A percentile compares a stretch with the other conserved stretches of the same genome.
These are phyloP conservation scores for Antechinus stuartii DNA, from an alignment of 2,113 vertebrate species.

Conservation along the genomic window DNA sequence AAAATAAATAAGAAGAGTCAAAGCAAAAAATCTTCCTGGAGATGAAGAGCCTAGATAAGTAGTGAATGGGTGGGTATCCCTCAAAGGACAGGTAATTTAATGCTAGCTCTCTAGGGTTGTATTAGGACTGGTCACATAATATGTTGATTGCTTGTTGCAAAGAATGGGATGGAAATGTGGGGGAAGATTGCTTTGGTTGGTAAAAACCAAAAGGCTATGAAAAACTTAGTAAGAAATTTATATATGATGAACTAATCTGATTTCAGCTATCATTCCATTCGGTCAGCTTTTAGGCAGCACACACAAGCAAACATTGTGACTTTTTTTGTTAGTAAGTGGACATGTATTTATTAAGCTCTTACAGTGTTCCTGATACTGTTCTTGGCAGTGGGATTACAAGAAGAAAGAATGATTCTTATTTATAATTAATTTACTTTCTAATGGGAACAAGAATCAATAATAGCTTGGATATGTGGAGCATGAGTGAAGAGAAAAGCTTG, in stretches of 20 bases:
- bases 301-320: background rate
- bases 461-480: background rate
- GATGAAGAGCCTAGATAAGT: conserved; percentile 49
- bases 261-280: conserved; percentile 15
- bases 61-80: conserved; percentile 25
- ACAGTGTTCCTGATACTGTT: background rate
- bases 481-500: background rate
- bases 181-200: conserved; percentile 52
- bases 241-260: conserved; percentile 48
- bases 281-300: conserved; percentile 8
- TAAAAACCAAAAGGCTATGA: conserved; percentile 47
- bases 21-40: conserved; percentile 48
- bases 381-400: background rate
- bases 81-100: conserved; percentile 35
- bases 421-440: background rate
- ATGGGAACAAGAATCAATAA: background rate
- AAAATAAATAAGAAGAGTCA: conserved; percentile 49
- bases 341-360: conserved; percentile 1
- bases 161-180: conserved; percentile 38
- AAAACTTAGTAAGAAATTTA: background rate
- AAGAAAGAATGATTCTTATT: background rate
- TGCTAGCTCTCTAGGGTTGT: conserved; percentile 25
- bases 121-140: conserved; percentile 46
- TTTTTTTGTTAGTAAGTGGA: background rate
- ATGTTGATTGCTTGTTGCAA: conserved; percentile 48